Percentiles rank a stretch among this genome's conserved stretches.
These are phyloP conservation scores for Cetoscarus ocellatus DNA, from an alignment of 2,797 vertebrate genomes.

Conservation along the genomic window DNA sequence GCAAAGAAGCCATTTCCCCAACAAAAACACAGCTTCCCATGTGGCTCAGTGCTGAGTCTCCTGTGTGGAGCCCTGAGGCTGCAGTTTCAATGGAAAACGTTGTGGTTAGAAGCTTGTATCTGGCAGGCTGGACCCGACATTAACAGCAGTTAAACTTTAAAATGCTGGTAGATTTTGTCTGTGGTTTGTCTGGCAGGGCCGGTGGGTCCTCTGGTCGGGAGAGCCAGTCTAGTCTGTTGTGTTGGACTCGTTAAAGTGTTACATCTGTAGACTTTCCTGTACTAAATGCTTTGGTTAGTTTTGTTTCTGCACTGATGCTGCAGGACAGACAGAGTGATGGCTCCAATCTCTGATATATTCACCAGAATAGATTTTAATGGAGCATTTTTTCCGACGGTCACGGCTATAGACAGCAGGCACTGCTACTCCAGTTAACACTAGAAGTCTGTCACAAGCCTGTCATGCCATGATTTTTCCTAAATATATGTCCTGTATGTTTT, in stretches of 20 bases:
- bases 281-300: conserved; percentile 11
- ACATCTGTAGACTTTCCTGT: conserved; percentile 15
- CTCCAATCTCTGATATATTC: too few species aligned
- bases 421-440: too few species aligned
- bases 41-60: conserved; percentile 4
- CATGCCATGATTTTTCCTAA: too few species aligned
- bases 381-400: too few species aligned
- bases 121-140: conserved; percentile 34
- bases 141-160: conserved; percentile 19
- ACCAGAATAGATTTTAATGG: too few species aligned
- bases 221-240: background rate
- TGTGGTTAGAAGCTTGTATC: conserved; percentile 28
- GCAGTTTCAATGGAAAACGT: conserved; percentile 26
- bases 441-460: too few species aligned
- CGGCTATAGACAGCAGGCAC: too few species aligned
- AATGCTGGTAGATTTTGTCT: conserved; percentile 28
- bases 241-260: conserved; percentile 14
- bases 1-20: conserved; percentile 24
- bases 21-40: background rate
- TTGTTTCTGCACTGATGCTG: too few species aligned
- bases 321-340: too few species aligned
- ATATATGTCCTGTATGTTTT: too few species aligned
- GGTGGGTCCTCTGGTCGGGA: background rate
- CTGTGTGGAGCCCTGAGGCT: background rate
- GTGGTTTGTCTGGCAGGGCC: conserved; percentile 30